Percentiles rank a stretch among this genome's conserved stretches.
Evolutionary conservation across 2,888 invertebrate species (phyloP).

Genomic region (Dryobota labecula): DNA sequence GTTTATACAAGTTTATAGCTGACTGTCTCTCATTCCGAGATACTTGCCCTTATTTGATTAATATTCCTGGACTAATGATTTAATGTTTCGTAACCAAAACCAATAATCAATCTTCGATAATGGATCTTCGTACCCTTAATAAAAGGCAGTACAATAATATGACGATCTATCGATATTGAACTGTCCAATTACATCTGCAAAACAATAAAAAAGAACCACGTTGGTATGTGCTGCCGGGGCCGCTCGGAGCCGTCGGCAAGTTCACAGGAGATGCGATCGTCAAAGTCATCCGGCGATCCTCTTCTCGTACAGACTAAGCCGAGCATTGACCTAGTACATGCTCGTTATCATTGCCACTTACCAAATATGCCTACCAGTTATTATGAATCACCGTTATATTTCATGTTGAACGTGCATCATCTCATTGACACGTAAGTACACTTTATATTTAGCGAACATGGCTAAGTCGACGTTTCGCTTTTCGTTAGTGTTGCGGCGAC

Average conservation of each 20-base stretch:
- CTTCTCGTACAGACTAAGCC: background rate
- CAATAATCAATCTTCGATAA: conserved; percentile 1
- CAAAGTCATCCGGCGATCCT: background rate
- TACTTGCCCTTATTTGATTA: no score
- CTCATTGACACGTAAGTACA: background rate
- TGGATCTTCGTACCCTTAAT: background rate
- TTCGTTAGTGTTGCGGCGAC: background rate
- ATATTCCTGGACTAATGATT: no score
- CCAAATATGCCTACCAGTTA: conserved; percentile 46
- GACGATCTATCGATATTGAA: background rate
- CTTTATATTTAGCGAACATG: background rate
- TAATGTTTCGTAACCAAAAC: background rate
- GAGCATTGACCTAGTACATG: no score
- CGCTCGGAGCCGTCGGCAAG: background rate
- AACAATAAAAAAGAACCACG: background rate
- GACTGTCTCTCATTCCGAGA: no score
- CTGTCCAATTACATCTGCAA: background rate
- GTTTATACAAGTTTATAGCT: no score
- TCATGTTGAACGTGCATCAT: background rate
- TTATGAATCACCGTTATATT: background rate
- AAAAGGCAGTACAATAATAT: background rate
- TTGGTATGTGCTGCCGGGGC: background rate
- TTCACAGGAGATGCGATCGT: background rate
- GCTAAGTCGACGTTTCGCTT: background rate
- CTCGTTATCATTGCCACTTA: background rate